phyloP scores from a whole-genome alignment of 2,888 invertebrate species.

The Adineta ricciae region DNA sequence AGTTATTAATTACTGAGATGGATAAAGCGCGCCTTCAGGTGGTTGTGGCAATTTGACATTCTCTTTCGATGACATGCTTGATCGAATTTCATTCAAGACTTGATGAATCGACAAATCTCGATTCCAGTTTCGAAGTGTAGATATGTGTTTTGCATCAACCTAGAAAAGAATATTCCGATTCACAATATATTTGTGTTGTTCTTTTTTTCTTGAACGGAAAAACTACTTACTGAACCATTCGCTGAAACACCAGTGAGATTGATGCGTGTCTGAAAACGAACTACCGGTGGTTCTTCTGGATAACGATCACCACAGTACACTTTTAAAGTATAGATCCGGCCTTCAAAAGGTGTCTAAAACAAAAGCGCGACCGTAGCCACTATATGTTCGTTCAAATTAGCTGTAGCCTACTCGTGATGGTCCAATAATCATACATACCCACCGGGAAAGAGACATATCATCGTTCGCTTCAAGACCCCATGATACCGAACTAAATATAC shows the following conservation, averaged over 20 bases:
- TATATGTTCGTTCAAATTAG: too few species aligned
- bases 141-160: slow-evolving; percentile 87
- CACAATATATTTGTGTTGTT: too few species aligned
- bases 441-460: slow-evolving; percentile 93
- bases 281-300: slow-evolving; percentile 86
- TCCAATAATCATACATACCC: slow-evolving; percentile 95
- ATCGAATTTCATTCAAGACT: slow-evolving; percentile 75
- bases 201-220: too few species aligned
- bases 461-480: slow-evolving; percentile 98
- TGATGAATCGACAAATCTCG: slow-evolving; percentile 90
- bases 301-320: slow-evolving; percentile 90
- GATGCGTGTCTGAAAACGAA: slow-evolving; percentile 91
- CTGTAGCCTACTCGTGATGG: slow-evolving; percentile 71
- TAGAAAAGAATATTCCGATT: too few species aligned
- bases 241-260: slow-evolving; percentile 95
- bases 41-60: slow-evolving; percentile 96
- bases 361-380: slow-evolving; percentile 34
- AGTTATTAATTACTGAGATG: neutral
- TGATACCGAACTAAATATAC: slow-evolving; percentile 77
- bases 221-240: slow-evolving; percentile 74
- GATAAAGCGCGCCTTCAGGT: slow-evolving; percentile 66
- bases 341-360: slow-evolving; percentile 89
- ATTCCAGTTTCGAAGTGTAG: slow-evolving; percentile 85
- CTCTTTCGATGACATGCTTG: slow-evolving; percentile 92
- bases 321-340: slow-evolving; percentile 79